Evolutionary conservation across 2,113 vertebrate genomes (phyloP), one percentile per base, ranked within the genome.

Genomic region (Peromyscus californicus): DNA sequence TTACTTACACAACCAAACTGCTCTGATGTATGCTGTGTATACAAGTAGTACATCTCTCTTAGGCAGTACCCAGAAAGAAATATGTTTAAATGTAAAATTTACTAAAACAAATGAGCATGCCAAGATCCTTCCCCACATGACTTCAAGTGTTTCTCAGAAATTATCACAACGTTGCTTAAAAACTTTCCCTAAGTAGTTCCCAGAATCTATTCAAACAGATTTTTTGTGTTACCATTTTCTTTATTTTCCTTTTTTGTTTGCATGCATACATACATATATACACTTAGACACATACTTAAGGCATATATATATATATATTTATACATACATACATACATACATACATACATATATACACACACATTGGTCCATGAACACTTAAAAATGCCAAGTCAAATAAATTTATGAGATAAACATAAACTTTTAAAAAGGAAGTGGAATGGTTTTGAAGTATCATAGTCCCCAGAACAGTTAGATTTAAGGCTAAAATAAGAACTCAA

Each of bases 101-200:
- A 33, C 45, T 98, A 91, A 98, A 98, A 97, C 94, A 98, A 88
- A 95, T 94, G 98, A 97, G 42, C 17, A 83, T 93, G 89, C 74
- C 74, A 95, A 67, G 87, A 61, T 93, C 7, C 83, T 98, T 98
- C 97, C 95, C 94, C 95, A 61, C 75, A 48, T 95, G 98, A 97
- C 78, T 98, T 97, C 48, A 89, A 97, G 87, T 97, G 63, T 29
- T 98, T 98, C 97, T 98, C 94, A 96, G 97, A 98, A 98, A 89
- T 97, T 97, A 95, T 87, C 93, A 97, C 79, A 98, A 29, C n/a
- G 95, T 19, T 97, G 31, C 82, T 91, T 45, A 0, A 97, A 98
- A 98, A 97, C 89, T 97, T 97, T 98, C 86, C 67, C 96, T 97
- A 59, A 97, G 29, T 97, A 51, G 76, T 98, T 98, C 97, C 84